A percentile compares a stretch with the other conserved stretches of the same genome.
These are phyloP conservation scores for Tachina grossa DNA, from an alignment of 2,888 invertebrate genomes.

Conservation along the genomic window DNA sequence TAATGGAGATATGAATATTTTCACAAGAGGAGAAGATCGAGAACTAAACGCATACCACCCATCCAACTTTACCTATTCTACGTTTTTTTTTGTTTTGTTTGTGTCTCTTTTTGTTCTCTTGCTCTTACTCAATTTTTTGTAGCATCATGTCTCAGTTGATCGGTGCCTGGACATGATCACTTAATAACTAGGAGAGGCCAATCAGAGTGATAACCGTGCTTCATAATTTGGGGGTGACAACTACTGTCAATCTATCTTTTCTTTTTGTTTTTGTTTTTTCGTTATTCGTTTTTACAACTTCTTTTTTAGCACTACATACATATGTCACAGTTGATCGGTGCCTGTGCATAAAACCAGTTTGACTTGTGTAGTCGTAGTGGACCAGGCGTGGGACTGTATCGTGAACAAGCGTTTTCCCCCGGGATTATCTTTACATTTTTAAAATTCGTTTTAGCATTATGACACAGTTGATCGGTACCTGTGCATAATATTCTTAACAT, in stretches of 20 bases:
- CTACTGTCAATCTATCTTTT: constrained; percentile 50
- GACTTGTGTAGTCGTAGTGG: constrained; percentile 23
- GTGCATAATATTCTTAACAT: constrained; percentile 61
- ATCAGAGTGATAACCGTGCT: too few relatives aligned
- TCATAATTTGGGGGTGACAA: constrained; percentile 43
- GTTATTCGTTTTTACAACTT: constrained; percentile 56
- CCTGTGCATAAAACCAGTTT: constrained; percentile 69
- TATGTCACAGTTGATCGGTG: constrained; percentile 73
- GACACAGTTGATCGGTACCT: constrained; percentile 73
- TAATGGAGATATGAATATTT: background rate
- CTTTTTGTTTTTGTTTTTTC: constrained; percentile 68
- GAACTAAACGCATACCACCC: too few relatives aligned
- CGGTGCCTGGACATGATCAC: constrained; percentile 71
- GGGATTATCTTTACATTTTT: constrained; percentile 39
- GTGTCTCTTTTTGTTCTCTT: constrained; percentile 36
- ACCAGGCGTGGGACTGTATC: background rate
- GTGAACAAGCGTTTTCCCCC: background rate
- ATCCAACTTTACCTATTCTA: background rate
- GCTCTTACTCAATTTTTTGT: constrained; percentile 58
- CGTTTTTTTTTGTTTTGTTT: constrained; percentile 5
- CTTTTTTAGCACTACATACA: constrained; percentile 66
- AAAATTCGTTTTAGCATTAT: constrained; percentile 68
- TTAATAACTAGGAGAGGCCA: too few relatives aligned
- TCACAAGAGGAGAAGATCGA: too few relatives aligned
- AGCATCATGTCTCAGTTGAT: constrained; percentile 73